Conservation (phyloP, 2,888 invertebrate species). For the Saturnia japonica region DNA sequence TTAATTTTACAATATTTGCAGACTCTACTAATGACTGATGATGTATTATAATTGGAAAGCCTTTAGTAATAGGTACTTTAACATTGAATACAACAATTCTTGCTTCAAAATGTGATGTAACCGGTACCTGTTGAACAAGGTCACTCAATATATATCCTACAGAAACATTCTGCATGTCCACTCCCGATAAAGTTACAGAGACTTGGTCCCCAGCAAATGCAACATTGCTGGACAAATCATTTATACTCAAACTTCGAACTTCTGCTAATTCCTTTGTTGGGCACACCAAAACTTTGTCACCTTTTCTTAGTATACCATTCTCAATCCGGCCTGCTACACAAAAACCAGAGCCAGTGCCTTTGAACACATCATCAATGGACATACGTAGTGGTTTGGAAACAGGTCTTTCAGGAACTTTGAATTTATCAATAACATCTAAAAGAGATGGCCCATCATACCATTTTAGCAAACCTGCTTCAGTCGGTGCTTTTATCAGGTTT, state of each 20-base stretch:
- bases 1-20: conserved; percentile 92
- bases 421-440: conserved; percentile 92
- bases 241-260: conserved; percentile 89
- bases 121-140: conserved; percentile 89
- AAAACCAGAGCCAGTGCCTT: conserved; percentile 94
- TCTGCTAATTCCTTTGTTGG: conserved; percentile 92
- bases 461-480: conserved; percentile 82
- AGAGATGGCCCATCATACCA: conserved; percentile 94
- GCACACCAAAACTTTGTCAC: conserved; percentile 93
- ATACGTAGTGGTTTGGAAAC: conserved; percentile 94
- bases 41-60: conserved; percentile 94
- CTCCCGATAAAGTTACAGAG: conserved; percentile 89
- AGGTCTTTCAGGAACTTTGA: conserved; percentile 93
- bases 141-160: conserved; percentile 95
- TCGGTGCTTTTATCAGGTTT: conserved; percentile 89
- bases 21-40: conserved; percentile 96
- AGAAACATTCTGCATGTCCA: conserved; percentile 92
- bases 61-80: conserved; percentile 94
- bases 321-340: conserved; percentile 96
- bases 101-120: conserved; percentile 91
- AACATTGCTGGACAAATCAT: conserved; percentile 85
- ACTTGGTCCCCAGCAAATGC: conserved; percentile 98
- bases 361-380: conserved; percentile 97
- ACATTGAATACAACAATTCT: conserved; percentile 97
- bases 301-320: conserved; percentile 92